Evolutionary conservation across 1,140 invertebrate species (phyloP).

Genomic region (Hypsibius dujardini): DNA sequence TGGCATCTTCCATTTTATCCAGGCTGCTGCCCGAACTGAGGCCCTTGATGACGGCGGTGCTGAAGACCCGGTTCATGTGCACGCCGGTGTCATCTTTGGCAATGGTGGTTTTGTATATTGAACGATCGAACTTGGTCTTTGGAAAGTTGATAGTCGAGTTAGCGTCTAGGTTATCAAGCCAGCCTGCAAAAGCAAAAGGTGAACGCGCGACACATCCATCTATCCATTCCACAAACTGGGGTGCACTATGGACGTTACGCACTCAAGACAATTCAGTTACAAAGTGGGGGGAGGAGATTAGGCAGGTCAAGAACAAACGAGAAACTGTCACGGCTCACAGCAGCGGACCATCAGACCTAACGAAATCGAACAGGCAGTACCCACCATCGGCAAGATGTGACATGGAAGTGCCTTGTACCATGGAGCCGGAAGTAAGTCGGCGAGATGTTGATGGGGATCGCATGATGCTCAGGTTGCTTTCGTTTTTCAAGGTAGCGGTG

Average conservation of each 20-base stretch:
- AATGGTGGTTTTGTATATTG: neutral
- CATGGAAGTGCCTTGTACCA: neutral
- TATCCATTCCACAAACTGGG: no score
- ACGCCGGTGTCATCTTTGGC: neutral
- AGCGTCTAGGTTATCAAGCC: constrained; percentile 8
- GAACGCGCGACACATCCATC: no score
- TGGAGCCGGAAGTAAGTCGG: no score
- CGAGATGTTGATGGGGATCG: no score
- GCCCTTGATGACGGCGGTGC: constrained; percentile 78
- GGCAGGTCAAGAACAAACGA: no score
- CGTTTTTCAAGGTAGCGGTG: constrained; percentile 8
- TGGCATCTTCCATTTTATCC: constrained; percentile 1
- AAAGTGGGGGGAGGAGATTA: no score
- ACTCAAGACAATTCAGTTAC: no score
- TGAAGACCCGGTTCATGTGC: constrained; percentile 44
- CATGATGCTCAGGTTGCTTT: neutral
- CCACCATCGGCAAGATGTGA: constrained; percentile 10
- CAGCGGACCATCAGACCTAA: no score
- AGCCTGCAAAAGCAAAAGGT: neutral
- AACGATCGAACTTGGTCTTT: neutral
- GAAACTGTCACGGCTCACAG: no score
- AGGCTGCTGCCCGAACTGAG: neutral
- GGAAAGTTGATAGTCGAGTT: constrained; percentile 14
- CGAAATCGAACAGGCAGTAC: neutral
- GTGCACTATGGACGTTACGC: no score